These are phyloP conservation scores for Pachyrhynchus sulphureomaculatus DNA, from an alignment of 1,140 invertebrate genomes.

Conservation along the genomic window DNA sequence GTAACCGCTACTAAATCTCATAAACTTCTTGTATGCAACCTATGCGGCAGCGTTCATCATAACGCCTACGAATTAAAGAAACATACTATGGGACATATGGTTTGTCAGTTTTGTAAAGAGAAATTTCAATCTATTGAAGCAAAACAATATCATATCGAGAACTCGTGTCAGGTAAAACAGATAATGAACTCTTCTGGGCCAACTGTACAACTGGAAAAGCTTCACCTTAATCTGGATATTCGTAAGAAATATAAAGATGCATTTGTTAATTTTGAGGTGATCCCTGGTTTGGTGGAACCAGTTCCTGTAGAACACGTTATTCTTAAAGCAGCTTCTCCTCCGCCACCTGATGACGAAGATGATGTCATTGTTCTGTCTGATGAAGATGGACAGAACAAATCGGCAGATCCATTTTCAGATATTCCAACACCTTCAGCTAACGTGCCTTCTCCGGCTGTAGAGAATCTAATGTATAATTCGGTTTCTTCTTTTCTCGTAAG, in stretches of 20 bases:
- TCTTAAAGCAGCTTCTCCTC: not conserved
- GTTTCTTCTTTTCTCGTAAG: constrained; percentile 25
- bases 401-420: not conserved
- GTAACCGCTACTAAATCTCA: constrained; percentile 19
- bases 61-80: constrained; percentile 23
- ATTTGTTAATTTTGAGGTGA: constrained; percentile 14
- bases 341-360: not conserved
- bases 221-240: constrained; percentile 23
- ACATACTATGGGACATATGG: constrained; percentile 28
- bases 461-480: not conserved
- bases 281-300: not conserved
- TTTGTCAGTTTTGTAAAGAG: constrained; percentile 35
- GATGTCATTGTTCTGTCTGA: constrained; percentile 28
- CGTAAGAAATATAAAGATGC: constrained; percentile 29
- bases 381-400: constrained; percentile 1
- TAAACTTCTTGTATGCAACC: constrained; percentile 14
- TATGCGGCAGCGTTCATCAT: constrained; percentile 18
- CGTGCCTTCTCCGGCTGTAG: not conserved
- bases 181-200: constrained; percentile 13
- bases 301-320: not conserved
- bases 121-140: constrained; percentile 23
- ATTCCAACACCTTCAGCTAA: not conserved
- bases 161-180: constrained; percentile 24
- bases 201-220: constrained; percentile 12
- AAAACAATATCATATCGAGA: constrained; percentile 23